phyloP scores from a whole-genome alignment of 2,888 invertebrate species.

The Diachrysia chrysitis region DNA sequence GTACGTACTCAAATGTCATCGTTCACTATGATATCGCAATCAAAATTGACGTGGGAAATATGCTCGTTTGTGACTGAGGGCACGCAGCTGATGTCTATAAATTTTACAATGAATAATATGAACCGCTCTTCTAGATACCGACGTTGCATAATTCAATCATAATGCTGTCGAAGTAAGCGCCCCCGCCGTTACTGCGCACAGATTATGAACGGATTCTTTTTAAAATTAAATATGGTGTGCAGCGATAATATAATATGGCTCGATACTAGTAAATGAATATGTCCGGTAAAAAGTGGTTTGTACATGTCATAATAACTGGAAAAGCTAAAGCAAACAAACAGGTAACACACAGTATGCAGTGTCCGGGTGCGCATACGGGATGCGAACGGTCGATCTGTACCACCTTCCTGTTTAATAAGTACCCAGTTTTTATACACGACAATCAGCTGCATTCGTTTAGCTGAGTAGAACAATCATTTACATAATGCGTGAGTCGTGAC shows the following conservation, averaged over 20 bases:
- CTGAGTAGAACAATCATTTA: constrained; percentile 54
- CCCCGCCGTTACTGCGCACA: constrained; percentile 54
- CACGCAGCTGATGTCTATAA: constrained; percentile 79
- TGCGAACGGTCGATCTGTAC: constrained; percentile 74
- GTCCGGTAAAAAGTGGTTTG: constrained; percentile 67
- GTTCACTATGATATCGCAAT: constrained; percentile 87
- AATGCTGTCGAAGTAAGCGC: constrained; percentile 62
- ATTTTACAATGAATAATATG: constrained; percentile 84
- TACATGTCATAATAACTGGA: constrained; percentile 77
- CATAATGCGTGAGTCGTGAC: constrained; percentile 58
- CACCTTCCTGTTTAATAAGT: constrained; percentile 77
- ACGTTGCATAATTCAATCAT: constrained; percentile 84
- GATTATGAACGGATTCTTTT: constrained; percentile 44
- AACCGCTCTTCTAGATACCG: constrained; percentile 71
- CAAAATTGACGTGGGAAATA: constrained; percentile 88
- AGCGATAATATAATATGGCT: constrained; percentile 50
- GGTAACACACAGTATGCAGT: constrained; percentile 76
- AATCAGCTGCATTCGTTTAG: constrained; percentile 71
- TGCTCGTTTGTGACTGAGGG: constrained; percentile 84
- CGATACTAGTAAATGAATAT: constrained; percentile 58
- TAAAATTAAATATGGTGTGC: constrained; percentile 51
- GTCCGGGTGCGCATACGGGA: constrained; percentile 79
- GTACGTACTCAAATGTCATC: constrained; percentile 85
- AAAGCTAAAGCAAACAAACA: constrained; percentile 73
- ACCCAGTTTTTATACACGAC: constrained; percentile 75